Evolutionary conservation across 1,140 invertebrate genomes (phyloP), one percentile per base, ranked within the genome.

Genomic region (Adelges cooleyi): DNA sequence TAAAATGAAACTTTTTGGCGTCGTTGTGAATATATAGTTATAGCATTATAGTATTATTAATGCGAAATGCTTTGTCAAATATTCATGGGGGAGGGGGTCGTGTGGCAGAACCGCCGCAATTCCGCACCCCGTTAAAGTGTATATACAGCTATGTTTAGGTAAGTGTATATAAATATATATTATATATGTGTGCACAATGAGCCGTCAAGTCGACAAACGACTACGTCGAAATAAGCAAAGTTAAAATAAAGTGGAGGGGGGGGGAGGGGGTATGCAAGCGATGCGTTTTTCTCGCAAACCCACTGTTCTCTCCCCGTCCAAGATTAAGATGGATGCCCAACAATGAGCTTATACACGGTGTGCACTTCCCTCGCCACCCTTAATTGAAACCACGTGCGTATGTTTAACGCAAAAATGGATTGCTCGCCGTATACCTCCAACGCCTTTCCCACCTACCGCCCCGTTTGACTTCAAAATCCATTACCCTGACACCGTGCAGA

Each of bases 201-300:
- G 11, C 29, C 29, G 25, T 17, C 25, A 29, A 27, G 6, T 8
- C 38, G 42, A 62, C 56, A 62, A 62, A 62, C 40, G 56, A 62
- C 42, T 17, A 29, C 56, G 56, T 62, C 56, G 42, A 48, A 62
- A 62, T 62, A 62, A 62, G 56, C 56, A 48, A 62, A 62, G 25
- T 33, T 48, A 29, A 62, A 46, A 62, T 27, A 62, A 62, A 62
- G 18, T 33, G n/a, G 27, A 20, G 42, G 56, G 5, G n/a, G n/a
- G 6, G 6, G 36, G 6, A 8, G 6, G n/a, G n/a, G n/a, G n/a
- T 40, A 4, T 18, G 13, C 9, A 17, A 9, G 9, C 22, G n/a
- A 33, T 33, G 29, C 29, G 13, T 48, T 48, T 20, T 48, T 48
- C 46, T 3, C 29, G 18, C n/a, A 52, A 17, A 6, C 18, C 51